Conservation (phyloP, 1,140 invertebrate genomes). For the Rhynchophorus ferrugineus region DNA sequence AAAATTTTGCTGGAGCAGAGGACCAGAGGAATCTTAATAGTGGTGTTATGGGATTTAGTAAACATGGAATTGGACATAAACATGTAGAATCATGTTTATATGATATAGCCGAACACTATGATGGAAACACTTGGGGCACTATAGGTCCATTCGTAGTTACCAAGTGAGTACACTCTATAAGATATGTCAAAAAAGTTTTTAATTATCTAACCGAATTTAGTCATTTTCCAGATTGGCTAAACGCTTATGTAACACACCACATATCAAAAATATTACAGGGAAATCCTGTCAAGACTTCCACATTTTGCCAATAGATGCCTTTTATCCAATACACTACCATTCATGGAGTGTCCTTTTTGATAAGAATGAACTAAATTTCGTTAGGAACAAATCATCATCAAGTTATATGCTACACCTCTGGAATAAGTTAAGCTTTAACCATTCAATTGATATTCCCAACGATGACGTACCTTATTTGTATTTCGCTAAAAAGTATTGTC, state of each 20-base stretch:
- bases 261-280: constrained; percentile 47
- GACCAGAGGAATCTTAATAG: constrained; percentile 50
- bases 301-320: constrained; percentile 51
- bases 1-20: constrained; percentile 59
- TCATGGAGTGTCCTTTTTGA: constrained; percentile 56
- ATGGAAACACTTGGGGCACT: constrained; percentile 56
- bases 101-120: constrained; percentile 52
- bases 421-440: constrained; percentile 54
- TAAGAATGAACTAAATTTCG: constrained; percentile 41
- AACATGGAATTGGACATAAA: constrained; percentile 45
- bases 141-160: constrained; percentile 68
- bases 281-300: constrained; percentile 52
- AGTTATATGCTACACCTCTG: constrained; percentile 59
- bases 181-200: too few relatives aligned
- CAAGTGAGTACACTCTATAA: too few relatives aligned
- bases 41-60: constrained; percentile 53
- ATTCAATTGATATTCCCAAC: constrained; percentile 34
- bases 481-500: constrained; percentile 52
- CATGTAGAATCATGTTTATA: constrained; percentile 50
- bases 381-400: constrained; percentile 42
- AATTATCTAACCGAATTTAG: too few relatives aligned
- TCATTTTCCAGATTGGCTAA: too few relatives aligned
- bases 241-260: too few relatives aligned
- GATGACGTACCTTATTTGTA: constrained; percentile 47
- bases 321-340: constrained; percentile 58